These are phyloP conservation scores for Gymnopithys bicolor DNA, from an alignment of 2,797 vertebrate species.

Conservation along the genomic window DNA sequence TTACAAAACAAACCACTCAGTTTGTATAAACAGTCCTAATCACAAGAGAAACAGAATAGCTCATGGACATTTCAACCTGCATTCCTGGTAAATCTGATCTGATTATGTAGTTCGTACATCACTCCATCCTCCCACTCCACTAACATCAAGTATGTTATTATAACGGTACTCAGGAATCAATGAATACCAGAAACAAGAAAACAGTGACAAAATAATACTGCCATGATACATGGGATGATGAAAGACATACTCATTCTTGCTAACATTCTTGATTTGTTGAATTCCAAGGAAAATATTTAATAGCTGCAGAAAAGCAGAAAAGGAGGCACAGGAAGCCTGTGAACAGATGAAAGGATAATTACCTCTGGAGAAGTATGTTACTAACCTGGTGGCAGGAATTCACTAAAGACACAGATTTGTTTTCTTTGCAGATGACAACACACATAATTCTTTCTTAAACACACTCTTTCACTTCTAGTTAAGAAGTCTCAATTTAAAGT, in stretches of 20 bases:
- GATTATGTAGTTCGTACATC: neutral
- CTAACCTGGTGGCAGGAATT: neutral
- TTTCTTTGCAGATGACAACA: neutral
- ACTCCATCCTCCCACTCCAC: neutral
- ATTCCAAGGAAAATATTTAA: neutral
- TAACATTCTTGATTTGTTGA: neutral
- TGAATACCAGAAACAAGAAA: neutral
- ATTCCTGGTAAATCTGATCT: neutral
- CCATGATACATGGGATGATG: neutral
- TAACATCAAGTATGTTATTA: neutral
- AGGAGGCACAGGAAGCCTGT: neutral
- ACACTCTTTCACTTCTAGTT: neutral
- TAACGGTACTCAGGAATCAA: neutral
- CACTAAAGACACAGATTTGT: neutral
- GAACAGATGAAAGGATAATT: neutral
- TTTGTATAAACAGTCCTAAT: neutral
- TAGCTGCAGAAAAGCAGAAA: neutral
- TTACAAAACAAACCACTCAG: neutral
- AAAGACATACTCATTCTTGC: neutral
- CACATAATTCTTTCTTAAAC: neutral
- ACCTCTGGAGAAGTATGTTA: neutral
- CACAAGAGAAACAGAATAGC: neutral
- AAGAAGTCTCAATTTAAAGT: neutral
- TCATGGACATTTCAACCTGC: neutral
- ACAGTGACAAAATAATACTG: neutral